A percentile compares a stretch with the other conserved stretches of the same genome.
Conservation (phyloP, 2,888 invertebrate species). For the Lepidonotus clava region DNA sequence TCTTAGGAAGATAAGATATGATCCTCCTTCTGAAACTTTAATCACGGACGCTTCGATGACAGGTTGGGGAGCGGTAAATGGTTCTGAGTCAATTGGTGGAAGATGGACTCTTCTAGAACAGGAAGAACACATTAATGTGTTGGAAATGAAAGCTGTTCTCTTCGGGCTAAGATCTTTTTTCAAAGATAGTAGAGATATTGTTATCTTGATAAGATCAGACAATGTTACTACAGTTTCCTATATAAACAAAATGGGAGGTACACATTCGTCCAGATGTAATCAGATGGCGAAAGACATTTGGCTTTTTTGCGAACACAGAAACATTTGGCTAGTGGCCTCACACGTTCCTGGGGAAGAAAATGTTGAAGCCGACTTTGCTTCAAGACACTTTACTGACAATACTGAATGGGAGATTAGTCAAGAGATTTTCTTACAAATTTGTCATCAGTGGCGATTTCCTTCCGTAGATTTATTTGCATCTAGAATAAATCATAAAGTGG, state of each 20-base stretch:
- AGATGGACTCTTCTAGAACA: background rate
- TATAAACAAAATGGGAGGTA: background rate
- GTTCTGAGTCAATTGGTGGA: background rate
- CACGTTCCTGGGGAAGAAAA: background rate
- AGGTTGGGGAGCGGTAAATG: background rate
- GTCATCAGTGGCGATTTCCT: background rate
- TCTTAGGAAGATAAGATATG: background rate
- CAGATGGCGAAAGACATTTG: background rate
- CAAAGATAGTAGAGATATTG: background rate
- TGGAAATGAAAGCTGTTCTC: too few species aligned
- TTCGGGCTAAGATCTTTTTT: background rate
- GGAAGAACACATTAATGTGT: background rate
- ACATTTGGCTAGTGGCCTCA: background rate
- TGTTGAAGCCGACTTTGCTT: background rate
- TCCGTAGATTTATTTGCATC: too few species aligned
- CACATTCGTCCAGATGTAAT: background rate
- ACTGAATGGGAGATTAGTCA: background rate
- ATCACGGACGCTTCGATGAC: background rate
- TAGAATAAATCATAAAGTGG: background rate
- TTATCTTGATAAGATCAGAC: background rate
- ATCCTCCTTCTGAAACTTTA: background rate
- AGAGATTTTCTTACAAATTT: background rate
- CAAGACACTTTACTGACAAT: too few species aligned
- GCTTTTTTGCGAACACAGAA: background rate
- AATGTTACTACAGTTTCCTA: too few species aligned